phyloP scores from a whole-genome alignment of 2,113 vertebrate species.

The Rhinogobius similis region DNA sequence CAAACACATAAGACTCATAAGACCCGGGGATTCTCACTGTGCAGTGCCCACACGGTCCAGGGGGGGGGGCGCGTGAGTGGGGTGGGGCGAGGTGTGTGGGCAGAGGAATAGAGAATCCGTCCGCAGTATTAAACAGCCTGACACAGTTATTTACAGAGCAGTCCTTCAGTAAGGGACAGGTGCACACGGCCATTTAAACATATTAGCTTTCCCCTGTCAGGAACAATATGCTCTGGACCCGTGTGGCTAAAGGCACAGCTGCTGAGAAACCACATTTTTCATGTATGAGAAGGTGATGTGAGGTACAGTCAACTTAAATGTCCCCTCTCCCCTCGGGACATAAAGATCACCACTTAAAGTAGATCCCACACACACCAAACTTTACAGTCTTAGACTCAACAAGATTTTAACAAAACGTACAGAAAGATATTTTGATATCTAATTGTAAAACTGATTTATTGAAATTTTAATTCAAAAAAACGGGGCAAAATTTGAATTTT shows the following conservation, averaged over 20 bases:
- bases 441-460: too few relatives aligned
- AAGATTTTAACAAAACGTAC: too few relatives aligned
- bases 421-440: too few relatives aligned
- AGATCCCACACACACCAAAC: too few relatives aligned
- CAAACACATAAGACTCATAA: conserved; percentile 1
- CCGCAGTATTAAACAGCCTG: conserved; percentile 37
- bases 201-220: conserved; percentile 63
- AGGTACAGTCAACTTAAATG: not conserved
- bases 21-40: not conserved
- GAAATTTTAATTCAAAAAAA: too few relatives aligned
- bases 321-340: too few relatives aligned
- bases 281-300: not conserved
- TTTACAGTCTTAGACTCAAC: too few relatives aligned
- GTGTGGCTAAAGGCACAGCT: not conserved
- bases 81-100: conserved; percentile 12
- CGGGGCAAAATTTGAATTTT: too few relatives aligned
- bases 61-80: conserved; percentile 4
- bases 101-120: conserved; percentile 1
- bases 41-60: not conserved
- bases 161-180: conserved; percentile 67
- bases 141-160: conserved; percentile 68
- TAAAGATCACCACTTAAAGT: too few relatives aligned
- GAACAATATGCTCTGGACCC: conserved; percentile 57
- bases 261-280: not conserved
- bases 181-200: conserved; percentile 64